A percentile compares a stretch with the other conserved stretches of the same genome.
phyloP scores from a whole-genome alignment of 1,140 invertebrate genomes.

The Orchesella cincta region DNA sequence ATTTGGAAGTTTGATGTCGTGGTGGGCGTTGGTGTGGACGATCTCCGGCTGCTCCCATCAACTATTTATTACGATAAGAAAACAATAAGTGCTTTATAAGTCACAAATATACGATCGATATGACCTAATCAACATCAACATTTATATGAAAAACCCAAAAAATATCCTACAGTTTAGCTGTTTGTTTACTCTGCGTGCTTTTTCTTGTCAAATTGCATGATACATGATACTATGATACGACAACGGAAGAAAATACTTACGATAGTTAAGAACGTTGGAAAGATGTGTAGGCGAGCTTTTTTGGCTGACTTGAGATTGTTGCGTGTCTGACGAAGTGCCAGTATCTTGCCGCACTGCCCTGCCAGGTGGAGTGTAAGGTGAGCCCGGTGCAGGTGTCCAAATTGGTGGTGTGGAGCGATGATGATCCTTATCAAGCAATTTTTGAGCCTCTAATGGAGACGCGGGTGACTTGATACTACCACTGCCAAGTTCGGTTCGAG shows the following conservation, averaged over 20 bases:
- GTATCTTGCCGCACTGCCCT: conserved; percentile 21
- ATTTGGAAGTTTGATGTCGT: neutral
- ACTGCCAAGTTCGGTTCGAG: neutral
- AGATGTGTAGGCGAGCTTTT: conserved; percentile 21
- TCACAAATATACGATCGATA: neutral
- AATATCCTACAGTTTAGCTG: no score
- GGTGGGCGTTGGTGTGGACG: neutral
- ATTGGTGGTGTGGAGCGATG: neutral
- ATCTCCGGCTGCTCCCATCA: conserved; percentile 5
- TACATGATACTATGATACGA: no score
- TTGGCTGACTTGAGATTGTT: neutral
- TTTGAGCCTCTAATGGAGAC: neutral
- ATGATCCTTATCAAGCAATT: conserved; percentile 7
- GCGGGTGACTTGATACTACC: conserved; percentile 5
- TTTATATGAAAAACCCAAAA: neutral
- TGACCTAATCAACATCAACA: neutral
- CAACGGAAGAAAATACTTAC: conserved; percentile 6
- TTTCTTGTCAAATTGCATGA: no score
- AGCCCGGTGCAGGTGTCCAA: neutral
- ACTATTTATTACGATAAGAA: conserved; percentile 5
- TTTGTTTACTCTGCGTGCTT: no score
- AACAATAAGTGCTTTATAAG: neutral
- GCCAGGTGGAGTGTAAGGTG: neutral
- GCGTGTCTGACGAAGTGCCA: neutral
- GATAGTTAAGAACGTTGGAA: conserved; percentile 9